Base-by-base conservation (phyloP, 2,888 invertebrate species). In the Erebia ligea region DNA sequence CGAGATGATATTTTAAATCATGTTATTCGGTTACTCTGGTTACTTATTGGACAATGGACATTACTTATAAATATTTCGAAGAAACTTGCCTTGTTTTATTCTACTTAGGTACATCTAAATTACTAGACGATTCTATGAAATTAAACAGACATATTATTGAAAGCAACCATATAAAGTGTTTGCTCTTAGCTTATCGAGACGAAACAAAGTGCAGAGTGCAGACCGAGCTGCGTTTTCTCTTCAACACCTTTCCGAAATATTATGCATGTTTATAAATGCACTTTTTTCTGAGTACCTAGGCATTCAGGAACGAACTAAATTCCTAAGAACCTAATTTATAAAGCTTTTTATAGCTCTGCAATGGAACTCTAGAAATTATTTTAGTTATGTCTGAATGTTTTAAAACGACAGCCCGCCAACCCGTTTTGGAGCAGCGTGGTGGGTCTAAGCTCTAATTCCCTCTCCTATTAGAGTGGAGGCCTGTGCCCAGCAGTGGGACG, bases 1-100 rank as follows among this genome's bases (percentile, higher is more conserved):
- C 19, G 21, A 62, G 62, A 62, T 62, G 48, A 48, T 62, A n/a
- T n/a, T n/a, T n/a, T n/a, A 62, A 62, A 45, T 48, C 48, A 62
- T 48, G 45, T 19, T 45, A 42, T 45, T 17, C 19, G 15, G 21
- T 62, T 62, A n/a, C 19, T 6, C 15, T 48, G n/a, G n/a, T n/a
- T n/a, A n/a, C n/a, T n/a, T n/a, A 21, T 48, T 21, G 9, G 45
- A 45, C 21, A 62, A 48, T 62, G 21, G 62, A 25, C 48, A 48
- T 19, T 9, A 45, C 11, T 42, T 42, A 17, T 61, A 19, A 21
- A 42, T 45, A 40, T 59, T 59, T 59, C 17, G 40, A 17, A n/a
- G 62, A 62, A 48, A 21, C 15, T 48, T 21, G 45, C 6, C 61
- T 61, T 10, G 48, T 8, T 48, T 21, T 45, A 19, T 45, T 21